phyloP scores from a whole-genome alignment of 2,113 vertebrate species.

The Thamnaconus septentrionalis region DNA sequence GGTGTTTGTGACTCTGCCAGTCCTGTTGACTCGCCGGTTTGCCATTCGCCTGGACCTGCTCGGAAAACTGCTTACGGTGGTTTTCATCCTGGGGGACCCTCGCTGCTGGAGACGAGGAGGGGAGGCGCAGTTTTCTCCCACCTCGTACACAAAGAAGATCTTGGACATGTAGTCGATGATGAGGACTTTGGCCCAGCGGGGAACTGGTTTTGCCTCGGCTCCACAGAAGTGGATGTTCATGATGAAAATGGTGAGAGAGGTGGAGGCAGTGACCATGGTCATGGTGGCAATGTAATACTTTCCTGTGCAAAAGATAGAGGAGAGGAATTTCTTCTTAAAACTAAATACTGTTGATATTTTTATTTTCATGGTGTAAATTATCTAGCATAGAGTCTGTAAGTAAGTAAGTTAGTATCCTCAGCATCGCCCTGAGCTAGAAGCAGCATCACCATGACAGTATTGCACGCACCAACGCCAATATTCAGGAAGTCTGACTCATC shows the following conservation, averaged over 20 bases:
- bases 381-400: too few species aligned
- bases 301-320: slow-evolving; percentile 73
- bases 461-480: too few species aligned
- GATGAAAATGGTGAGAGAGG: slow-evolving; percentile 94
- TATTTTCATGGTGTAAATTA: neutral
- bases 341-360: neutral
- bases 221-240: slow-evolving; percentile 99
- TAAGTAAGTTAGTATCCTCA: too few species aligned
- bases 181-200: slow-evolving; percentile 91
- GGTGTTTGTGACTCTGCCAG: slow-evolving; percentile 24
- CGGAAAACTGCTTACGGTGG: slow-evolving; percentile 23
- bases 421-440: too few species aligned
- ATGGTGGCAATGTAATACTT: slow-evolving; percentile 99
- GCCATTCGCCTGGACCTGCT: slow-evolving; percentile 46
- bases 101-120: slow-evolving; percentile 30
- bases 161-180: slow-evolving; percentile 97
- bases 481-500: too few species aligned
- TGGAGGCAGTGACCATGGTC: slow-evolving; percentile 97
- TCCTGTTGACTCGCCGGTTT: slow-evolving; percentile 49
- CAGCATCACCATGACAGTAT: too few species aligned
- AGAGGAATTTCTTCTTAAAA: neutral
- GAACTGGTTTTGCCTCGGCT: slow-evolving; percentile 92
- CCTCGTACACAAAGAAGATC: slow-evolving; percentile 93
- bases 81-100: slow-evolving; percentile 38
- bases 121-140: slow-evolving; percentile 90